A percentile compares a stretch with the other conserved stretches of the same genome.
phyloP scores from a whole-genome alignment of 30 jellyfish, hydroid and myxozoan species.

The Pelagia noctiluca region DNA sequence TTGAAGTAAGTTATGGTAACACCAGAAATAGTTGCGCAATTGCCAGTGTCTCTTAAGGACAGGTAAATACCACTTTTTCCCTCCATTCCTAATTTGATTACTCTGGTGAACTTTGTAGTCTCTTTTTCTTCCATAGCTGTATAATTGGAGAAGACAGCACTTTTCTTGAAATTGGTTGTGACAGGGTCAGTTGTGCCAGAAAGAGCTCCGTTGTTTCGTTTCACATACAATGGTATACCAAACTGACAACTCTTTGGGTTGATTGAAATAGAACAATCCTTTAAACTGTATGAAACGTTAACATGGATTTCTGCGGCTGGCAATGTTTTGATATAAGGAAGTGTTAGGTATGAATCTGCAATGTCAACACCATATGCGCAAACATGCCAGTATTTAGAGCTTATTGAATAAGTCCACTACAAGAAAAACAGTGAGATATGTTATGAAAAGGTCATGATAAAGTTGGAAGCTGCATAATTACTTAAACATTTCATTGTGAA shows the following conservation, averaged over 20 bases:
- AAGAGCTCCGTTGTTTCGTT: background rate
- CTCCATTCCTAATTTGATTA: background rate
- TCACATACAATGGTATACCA: constrained; percentile 3
- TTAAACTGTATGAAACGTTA: background rate
- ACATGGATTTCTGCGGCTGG: background rate
- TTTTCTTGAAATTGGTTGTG: background rate
- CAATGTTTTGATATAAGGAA: background rate
- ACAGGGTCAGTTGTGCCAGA: background rate
- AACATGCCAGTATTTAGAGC: no score
- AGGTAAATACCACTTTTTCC: constrained; percentile 5
- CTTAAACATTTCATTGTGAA: no score
- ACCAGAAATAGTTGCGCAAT: constrained; percentile 12
- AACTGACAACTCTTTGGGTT: background rate
- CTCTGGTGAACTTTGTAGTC: background rate
- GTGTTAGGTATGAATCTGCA: background rate
- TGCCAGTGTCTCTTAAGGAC: constrained; percentile 19
- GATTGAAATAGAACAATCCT: background rate
- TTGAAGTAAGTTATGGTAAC: background rate
- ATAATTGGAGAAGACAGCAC: background rate
- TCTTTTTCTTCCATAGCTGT: background rate
- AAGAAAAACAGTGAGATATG: no score
- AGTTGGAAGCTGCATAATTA: no score
- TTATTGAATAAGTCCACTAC: no score
- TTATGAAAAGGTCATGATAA: no score
- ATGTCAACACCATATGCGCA: background rate